Evolutionary conservation across 2,797 vertebrate genomes (phyloP).

Genomic region (Varecia variegata): DNA sequence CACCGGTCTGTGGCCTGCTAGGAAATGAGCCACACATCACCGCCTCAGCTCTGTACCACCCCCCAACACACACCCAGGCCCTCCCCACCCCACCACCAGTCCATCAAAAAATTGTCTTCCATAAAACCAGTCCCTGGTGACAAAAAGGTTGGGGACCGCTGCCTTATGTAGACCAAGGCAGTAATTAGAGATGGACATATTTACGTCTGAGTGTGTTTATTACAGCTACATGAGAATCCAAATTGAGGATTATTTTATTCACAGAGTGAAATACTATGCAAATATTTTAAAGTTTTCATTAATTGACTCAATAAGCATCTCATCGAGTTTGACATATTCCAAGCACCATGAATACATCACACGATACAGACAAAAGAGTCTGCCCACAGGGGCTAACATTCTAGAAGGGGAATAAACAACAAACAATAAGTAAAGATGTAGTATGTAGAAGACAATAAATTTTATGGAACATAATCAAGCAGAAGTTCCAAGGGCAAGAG

Average conservation of each 20-base stretch:
- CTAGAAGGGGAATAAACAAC: background rate
- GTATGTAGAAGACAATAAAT: background rate
- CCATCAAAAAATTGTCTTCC: too few species aligned
- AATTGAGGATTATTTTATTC: background rate
- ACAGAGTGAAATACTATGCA: background rate
- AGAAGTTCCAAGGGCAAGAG: background rate
- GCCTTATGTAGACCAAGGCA: background rate
- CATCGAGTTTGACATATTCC: background rate
- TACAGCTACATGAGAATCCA: background rate
- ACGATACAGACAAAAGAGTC: background rate
- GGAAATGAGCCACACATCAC: too few species aligned
- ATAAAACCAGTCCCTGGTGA: too few species aligned
- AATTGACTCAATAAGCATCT: background rate
- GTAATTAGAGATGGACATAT: background rate
- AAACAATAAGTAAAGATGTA: background rate
- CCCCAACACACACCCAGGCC: too few species aligned
- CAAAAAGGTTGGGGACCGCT: background rate
- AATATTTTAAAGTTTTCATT: background rate
- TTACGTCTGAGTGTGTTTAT: background rate
- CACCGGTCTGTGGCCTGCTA: too few species aligned
- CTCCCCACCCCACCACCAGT: too few species aligned
- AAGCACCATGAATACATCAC: background rate
- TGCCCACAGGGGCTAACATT: background rate
- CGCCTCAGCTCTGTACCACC: fast-evolving
- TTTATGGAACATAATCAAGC: background rate